Evolutionary conservation across 2,888 invertebrate species (phyloP).

Genomic region (Vanessa cardui): DNA sequence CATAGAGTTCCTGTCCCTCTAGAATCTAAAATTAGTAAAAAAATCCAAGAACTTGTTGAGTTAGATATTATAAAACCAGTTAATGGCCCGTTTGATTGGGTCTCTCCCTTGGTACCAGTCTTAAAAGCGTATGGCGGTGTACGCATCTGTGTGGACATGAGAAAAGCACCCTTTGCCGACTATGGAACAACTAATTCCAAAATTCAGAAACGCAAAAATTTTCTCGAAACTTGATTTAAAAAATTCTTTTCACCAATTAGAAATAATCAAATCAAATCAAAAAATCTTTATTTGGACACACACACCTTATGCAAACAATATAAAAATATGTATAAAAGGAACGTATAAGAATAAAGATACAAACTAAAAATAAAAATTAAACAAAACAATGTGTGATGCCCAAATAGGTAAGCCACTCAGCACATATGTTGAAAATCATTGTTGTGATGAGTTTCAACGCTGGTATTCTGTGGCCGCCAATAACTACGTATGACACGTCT

Average conservation of each 20-base stretch:
- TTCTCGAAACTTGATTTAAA: slow-evolving; percentile 29
- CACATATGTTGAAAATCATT: too few relatives aligned
- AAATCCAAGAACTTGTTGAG: neutral
- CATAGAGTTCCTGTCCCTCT: neutral
- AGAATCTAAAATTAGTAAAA: slow-evolving; percentile 7
- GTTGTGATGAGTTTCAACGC: too few relatives aligned
- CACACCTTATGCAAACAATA: too few relatives aligned
- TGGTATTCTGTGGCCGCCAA: too few relatives aligned
- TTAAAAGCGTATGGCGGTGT: slow-evolving; percentile 42
- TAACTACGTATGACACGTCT: too few relatives aligned
- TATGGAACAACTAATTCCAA: slow-evolving; percentile 29
- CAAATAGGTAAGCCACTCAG: too few relatives aligned
- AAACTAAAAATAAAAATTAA: too few relatives aligned
- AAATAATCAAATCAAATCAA: slow-evolving; percentile 50
- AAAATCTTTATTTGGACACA: slow-evolving; percentile 45
- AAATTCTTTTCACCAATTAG: slow-evolving; percentile 53
- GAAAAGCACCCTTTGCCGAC: slow-evolving; percentile 9
- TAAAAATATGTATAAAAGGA: too few relatives aligned
- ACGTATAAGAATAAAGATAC: too few relatives aligned
- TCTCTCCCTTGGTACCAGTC: slow-evolving; percentile 18
- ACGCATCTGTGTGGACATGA: slow-evolving; percentile 31
- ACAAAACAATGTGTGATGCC: too few relatives aligned
- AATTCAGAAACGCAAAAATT: slow-evolving; percentile 39
- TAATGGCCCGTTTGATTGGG: slow-evolving; percentile 33
- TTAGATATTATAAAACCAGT: slow-evolving; percentile 44